Percentiles rank a stretch among this genome's conserved stretches.
These are phyloP conservation scores for Ochropleura plecta DNA, from an alignment of 2,888 invertebrate genomes.

Conservation along the genomic window DNA sequence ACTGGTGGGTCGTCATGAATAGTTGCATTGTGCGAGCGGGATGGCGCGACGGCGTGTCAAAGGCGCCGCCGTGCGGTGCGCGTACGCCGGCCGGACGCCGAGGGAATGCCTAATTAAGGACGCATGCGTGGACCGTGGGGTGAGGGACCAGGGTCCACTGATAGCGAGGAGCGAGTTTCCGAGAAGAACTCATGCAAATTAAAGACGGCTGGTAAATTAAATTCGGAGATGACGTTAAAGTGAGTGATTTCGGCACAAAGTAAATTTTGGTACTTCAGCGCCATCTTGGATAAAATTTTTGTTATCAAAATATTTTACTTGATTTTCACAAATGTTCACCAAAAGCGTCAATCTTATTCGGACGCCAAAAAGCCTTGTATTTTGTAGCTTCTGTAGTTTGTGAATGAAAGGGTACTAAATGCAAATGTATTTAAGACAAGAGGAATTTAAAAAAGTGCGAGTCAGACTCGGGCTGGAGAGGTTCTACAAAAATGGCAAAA, in stretches of 20 bases:
- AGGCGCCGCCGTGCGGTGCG: constrained; percentile 85
- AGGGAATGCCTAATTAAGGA: constrained; percentile 90
- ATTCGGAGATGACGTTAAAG: background rate
- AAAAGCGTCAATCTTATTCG: background rate
- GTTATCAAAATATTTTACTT: no score
- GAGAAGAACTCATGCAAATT: background rate
- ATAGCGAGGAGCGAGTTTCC: constrained; percentile 48
- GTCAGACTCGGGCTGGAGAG: no score
- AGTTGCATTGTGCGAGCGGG: constrained; percentile 87
- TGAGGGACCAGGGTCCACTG: constrained; percentile 55
- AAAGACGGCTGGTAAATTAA: background rate
- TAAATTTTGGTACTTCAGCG: background rate
- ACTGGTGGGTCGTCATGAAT: constrained; percentile 80
- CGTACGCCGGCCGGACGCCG: constrained; percentile 87
- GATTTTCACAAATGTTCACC: background rate
- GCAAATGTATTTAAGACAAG: background rate
- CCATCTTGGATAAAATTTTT: no score
- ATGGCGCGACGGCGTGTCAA: constrained; percentile 82
- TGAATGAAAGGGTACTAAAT: no score
- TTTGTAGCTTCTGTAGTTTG: no score
- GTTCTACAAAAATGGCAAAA: background rate
- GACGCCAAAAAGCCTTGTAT: background rate
- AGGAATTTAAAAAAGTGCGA: no score
- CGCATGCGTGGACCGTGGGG: constrained; percentile 87
- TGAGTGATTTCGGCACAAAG: background rate